phyloP scores from a whole-genome alignment of 2,888 invertebrate genomes.

The Ramazzottius varieornatus region DNA sequence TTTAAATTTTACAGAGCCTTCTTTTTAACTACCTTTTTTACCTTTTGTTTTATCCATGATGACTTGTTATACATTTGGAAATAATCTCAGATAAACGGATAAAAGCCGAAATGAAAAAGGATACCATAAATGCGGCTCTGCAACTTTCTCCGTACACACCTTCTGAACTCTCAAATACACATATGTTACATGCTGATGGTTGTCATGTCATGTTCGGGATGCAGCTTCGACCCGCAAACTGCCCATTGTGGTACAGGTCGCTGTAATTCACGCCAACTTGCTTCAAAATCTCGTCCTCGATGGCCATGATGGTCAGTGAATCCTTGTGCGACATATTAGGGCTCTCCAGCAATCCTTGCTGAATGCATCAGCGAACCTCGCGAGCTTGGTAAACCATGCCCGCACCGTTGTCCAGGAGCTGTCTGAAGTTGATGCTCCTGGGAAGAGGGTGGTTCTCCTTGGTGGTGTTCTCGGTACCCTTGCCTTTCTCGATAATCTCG shows the following conservation, averaged over 20 bases:
- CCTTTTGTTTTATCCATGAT: too few relatives aligned
- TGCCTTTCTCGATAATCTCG: background rate
- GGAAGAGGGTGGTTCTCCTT: constrained; percentile 1
- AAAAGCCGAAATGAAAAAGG: too few relatives aligned
- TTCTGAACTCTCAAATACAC: too few relatives aligned
- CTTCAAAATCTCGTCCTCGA: constrained; percentile 13
- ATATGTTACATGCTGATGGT: too few relatives aligned
- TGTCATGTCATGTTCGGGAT: too few relatives aligned
- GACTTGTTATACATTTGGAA: too few relatives aligned
- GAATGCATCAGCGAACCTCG: background rate
- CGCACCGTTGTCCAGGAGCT: background rate
- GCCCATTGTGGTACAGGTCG: background rate
- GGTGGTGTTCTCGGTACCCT: background rate
- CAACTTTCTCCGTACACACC: too few relatives aligned
- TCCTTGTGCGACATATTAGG: constrained; percentile 11
- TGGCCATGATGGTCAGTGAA: constrained; percentile 12
- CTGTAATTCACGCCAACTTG: constrained; percentile 13
- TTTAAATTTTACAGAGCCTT: too few relatives aligned
- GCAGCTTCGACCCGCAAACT: too few relatives aligned
- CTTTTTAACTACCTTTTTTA: too few relatives aligned
- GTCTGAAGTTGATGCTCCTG: background rate
- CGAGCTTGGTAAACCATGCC: background rate
- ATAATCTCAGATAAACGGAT: too few relatives aligned
- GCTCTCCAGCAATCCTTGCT: constrained; percentile 14
- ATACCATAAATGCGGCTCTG: too few relatives aligned